Conservation (phyloP, 2,888 invertebrate genomes). For the Dascillus cervinus region DNA sequence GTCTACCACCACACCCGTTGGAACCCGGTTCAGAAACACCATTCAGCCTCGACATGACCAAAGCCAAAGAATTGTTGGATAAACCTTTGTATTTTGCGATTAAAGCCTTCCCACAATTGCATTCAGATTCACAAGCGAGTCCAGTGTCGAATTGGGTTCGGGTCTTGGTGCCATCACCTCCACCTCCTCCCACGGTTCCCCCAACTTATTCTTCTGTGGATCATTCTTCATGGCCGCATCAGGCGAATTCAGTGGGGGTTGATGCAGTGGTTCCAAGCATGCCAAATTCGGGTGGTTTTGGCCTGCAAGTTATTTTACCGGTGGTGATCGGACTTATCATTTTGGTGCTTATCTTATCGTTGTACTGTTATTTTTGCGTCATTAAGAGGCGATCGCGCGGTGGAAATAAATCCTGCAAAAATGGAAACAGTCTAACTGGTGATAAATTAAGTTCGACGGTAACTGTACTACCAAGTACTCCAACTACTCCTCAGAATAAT, state of each 20-base stretch:
- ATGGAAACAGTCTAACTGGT: slow-evolving; percentile 30
- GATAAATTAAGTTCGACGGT: slow-evolving; percentile 39
- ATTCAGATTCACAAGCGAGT: slow-evolving; percentile 35
- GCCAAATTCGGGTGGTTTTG: slow-evolving; percentile 37
- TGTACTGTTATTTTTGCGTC: slow-evolving; percentile 47
- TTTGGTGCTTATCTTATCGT: slow-evolving; percentile 38
- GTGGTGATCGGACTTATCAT: slow-evolving; percentile 44
- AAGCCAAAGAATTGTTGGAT: slow-evolving; percentile 43
- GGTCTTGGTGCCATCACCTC: slow-evolving; percentile 46
- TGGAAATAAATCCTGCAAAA: slow-evolving; percentile 26
- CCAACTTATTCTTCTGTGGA: slow-evolving; percentile 37
- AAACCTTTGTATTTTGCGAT: slow-evolving; percentile 48
- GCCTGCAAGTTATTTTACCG: slow-evolving; percentile 44
- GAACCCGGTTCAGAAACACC: slow-evolving; percentile 48
- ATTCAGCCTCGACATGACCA: slow-evolving; percentile 43
- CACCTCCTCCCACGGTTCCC: slow-evolving; percentile 44
- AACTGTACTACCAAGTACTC: slow-evolving; percentile 42
- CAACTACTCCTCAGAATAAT: slow-evolving; percentile 26
- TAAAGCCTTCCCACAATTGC: slow-evolving; percentile 42
- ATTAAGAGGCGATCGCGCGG: slow-evolving; percentile 35
- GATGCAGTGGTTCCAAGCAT: slow-evolving; percentile 39
- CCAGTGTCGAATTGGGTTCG: slow-evolving; percentile 49
- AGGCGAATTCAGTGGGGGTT: slow-evolving; percentile 30
- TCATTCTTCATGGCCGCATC: slow-evolving; percentile 36
- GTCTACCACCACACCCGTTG: slow-evolving; percentile 42